Evolutionary conservation across 2,888 invertebrate genomes (phyloP).

Genomic region (Silvanus unidentatus): DNA sequence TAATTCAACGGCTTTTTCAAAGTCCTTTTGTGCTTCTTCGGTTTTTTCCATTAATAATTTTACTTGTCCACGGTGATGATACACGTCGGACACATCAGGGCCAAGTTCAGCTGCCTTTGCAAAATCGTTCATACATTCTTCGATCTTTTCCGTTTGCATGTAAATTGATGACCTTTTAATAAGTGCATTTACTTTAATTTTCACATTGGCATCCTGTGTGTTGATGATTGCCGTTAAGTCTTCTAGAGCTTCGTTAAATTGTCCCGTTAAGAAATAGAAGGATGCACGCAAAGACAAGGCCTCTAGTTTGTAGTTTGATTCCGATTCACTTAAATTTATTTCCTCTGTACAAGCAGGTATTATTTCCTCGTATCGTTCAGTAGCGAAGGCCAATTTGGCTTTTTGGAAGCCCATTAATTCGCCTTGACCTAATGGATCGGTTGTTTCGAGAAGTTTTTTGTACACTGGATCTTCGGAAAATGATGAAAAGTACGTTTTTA

Average conservation of each 20-base stretch:
- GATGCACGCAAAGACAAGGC: slow-evolving; percentile 78
- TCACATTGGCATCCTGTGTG: slow-evolving; percentile 55
- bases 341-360: slow-evolving; percentile 76
- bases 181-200: slow-evolving; percentile 74
- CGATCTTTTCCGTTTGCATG: slow-evolving; percentile 71
- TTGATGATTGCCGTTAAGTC: slow-evolving; percentile 69
- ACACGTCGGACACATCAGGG: slow-evolving; percentile 73
- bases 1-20: slow-evolving; percentile 73
- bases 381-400: slow-evolving; percentile 64
- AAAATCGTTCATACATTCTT: slow-evolving; percentile 74
- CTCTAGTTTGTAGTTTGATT: slow-evolving; percentile 60
- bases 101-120: slow-evolving; percentile 69
- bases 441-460: slow-evolving; percentile 45
- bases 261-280: slow-evolving; percentile 72
- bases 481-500: slow-evolving; percentile 80
- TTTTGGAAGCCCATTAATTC: slow-evolving; percentile 53
- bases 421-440: slow-evolving; percentile 35
- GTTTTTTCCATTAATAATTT: slow-evolving; percentile 75
- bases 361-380: slow-evolving; percentile 70
- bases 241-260: slow-evolving; percentile 63
- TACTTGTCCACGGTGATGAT: slow-evolving; percentile 88
- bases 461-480: slow-evolving; percentile 83
- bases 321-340: slow-evolving; percentile 56
- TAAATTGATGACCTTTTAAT: slow-evolving; percentile 82
- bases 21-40: slow-evolving; percentile 75